Conservation (phyloP, 1,140 invertebrate species). For the Saccostrea echinata region DNA sequence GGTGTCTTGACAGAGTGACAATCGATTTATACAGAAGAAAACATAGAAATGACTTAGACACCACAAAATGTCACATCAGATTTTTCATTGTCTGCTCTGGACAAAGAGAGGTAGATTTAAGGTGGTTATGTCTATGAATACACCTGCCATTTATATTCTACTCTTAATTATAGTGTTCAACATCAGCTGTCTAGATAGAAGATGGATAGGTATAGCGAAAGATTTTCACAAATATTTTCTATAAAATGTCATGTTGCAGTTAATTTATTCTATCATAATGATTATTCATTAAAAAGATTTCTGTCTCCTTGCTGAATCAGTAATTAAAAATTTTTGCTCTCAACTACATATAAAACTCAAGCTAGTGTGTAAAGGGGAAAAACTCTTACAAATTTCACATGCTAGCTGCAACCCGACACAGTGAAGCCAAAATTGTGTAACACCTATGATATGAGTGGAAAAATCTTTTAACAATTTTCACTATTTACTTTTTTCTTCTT, state of each 20-base stretch:
- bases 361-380: neutral
- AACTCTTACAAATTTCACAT: neutral
- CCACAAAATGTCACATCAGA: slow-evolving; percentile 24
- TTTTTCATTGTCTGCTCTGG: slow-evolving; percentile 8
- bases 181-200: neutral
- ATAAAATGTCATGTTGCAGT: neutral
- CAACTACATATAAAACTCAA: neutral
- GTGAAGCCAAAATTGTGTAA: no score
- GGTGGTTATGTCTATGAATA: neutral
- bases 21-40: slow-evolving; percentile 22
- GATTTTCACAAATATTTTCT: neutral
- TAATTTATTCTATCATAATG: neutral
- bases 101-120: slow-evolving; percentile 25
- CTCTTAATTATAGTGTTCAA: neutral
- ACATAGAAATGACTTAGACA: slow-evolving; percentile 28
- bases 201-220: neutral
- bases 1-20: slow-evolving; percentile 4
- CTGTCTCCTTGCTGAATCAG: neutral
- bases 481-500: no score
- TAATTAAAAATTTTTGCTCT: no score
- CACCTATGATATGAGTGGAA: no score
- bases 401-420: no score
- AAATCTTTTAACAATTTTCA: no score
- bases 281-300: neutral
- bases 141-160: neutral